Percentiles rank a stretch among this genome's conserved stretches.
Conservation (phyloP, 1,140 invertebrate genomes). For the Mya arenaria region DNA sequence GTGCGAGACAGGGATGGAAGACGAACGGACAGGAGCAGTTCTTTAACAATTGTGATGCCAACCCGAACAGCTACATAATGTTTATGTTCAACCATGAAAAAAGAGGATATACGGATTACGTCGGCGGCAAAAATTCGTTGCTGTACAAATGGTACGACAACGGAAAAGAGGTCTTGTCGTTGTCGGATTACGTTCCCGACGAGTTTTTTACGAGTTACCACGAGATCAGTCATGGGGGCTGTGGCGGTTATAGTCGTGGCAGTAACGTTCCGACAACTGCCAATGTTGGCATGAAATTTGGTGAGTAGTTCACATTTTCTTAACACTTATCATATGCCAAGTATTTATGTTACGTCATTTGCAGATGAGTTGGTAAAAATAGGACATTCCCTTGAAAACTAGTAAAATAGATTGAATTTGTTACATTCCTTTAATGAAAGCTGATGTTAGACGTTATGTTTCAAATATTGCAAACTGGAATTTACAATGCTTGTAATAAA, state of each 20-base stretch:
- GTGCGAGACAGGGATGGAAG: slow-evolving; percentile 4
- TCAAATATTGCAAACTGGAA: no score
- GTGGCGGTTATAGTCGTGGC: slow-evolving; percentile 38
- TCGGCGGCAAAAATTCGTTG: not conserved
- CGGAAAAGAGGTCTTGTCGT: not conserved
- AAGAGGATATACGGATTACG: no score
- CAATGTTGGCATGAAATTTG: slow-evolving; percentile 22
- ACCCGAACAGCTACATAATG: slow-evolving; percentile 37
- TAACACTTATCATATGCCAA: no score
- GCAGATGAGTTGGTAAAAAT: no score
- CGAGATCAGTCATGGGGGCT: slow-evolving; percentile 49
- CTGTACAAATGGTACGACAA: slow-evolving; percentile 9
- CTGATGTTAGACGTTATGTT: no score
- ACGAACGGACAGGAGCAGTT: slow-evolving; percentile 18
- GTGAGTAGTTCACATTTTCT: no score
- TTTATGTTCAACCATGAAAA: slow-evolving; percentile 39
- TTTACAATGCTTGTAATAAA: no score
- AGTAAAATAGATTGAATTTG: no score
- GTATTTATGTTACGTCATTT: no score
- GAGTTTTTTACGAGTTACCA: slow-evolving; percentile 36
- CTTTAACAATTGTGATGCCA: slow-evolving; percentile 43
- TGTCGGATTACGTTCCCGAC: not conserved
- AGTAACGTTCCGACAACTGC: not conserved
- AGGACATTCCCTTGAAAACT: no score
- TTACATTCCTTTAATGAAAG: no score